Conservation (phyloP, 2,797 vertebrate species). For the Notoglanidium macrostoma region DNA sequence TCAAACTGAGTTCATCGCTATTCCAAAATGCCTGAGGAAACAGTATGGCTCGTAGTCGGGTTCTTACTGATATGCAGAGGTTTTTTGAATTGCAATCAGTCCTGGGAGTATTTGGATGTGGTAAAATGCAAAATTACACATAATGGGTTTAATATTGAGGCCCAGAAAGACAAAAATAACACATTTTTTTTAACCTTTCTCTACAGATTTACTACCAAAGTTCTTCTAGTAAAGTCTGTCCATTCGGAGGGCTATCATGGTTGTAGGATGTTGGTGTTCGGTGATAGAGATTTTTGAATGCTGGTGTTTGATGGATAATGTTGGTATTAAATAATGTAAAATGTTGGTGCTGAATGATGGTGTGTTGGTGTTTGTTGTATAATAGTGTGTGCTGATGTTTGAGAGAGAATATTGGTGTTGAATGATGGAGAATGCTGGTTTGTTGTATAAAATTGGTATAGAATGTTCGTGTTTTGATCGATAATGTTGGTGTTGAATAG, state of each 20-base stretch:
- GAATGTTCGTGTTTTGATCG: background rate
- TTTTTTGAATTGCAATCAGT: conserved; percentile 9
- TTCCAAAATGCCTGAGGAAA: conserved; percentile 27
- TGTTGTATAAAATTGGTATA: background rate
- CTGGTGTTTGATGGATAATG: background rate
- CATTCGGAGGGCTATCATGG: too few species aligned
- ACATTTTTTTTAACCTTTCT: background rate
- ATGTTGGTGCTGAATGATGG: background rate
- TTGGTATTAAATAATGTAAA: background rate
- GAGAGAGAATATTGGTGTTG: background rate
- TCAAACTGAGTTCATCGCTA: conserved; percentile 5
- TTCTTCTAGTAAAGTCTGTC: background rate
- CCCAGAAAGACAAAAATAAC: background rate
- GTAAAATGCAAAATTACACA: background rate
- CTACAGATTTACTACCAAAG: background rate
- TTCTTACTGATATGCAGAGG: conserved; percentile 1
- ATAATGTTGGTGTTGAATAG: background rate
- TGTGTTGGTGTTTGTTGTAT: background rate
- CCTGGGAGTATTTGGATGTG: background rate
- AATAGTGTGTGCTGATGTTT: background rate
- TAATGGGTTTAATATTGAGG: background rate
- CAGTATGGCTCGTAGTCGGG: background rate
- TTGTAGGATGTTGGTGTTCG: background rate
- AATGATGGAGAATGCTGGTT: background rate
- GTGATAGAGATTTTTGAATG: background rate